Evolutionary conservation across 2,797 vertebrate species (phyloP).

Genomic region (Arrhamphus sclerolepis): DNA sequence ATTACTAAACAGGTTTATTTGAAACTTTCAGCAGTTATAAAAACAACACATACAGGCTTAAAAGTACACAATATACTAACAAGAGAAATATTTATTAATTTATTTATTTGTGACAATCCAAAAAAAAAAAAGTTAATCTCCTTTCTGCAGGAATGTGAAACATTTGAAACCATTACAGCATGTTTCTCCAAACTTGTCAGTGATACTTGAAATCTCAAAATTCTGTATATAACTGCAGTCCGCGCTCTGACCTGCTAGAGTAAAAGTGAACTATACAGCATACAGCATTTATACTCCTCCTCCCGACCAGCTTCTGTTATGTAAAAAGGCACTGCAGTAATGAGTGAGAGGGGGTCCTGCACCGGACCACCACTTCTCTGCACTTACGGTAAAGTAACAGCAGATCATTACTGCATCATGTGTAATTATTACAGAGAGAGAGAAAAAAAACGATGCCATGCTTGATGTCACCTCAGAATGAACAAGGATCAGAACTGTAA

Average conservation of each 20-base stretch:
- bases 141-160: slow-evolving; percentile 4
- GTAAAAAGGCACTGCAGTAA: slow-evolving; percentile 55
- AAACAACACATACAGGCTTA: slow-evolving; percentile 57
- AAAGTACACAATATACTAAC: slow-evolving; percentile 26
- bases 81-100: too few species aligned
- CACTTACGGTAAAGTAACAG: slow-evolving; percentile 28
- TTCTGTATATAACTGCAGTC: slow-evolving; percentile 13
- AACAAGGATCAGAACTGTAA: slow-evolving; percentile 16
- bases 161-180: slow-evolving; percentile 4
- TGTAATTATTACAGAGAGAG: slow-evolving; percentile 42
- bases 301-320: slow-evolving; percentile 69
- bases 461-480: slow-evolving; percentile 30
- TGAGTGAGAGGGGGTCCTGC: slow-evolving; percentile 49
- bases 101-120: too few species aligned
- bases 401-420: slow-evolving; percentile 50
- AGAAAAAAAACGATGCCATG: slow-evolving; percentile 20
- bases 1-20: slow-evolving; percentile 55
- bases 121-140: neutral
- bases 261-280: slow-evolving; percentile 38
- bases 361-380: slow-evolving; percentile 35
- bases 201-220: slow-evolving; percentile 18
- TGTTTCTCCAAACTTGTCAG: neutral
- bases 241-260: slow-evolving; percentile 1
- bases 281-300: slow-evolving; percentile 60
- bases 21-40: slow-evolving; percentile 44